phyloP scores from a whole-genome alignment of 2,888 invertebrate genomes.

The Eulithis testata region DNA sequence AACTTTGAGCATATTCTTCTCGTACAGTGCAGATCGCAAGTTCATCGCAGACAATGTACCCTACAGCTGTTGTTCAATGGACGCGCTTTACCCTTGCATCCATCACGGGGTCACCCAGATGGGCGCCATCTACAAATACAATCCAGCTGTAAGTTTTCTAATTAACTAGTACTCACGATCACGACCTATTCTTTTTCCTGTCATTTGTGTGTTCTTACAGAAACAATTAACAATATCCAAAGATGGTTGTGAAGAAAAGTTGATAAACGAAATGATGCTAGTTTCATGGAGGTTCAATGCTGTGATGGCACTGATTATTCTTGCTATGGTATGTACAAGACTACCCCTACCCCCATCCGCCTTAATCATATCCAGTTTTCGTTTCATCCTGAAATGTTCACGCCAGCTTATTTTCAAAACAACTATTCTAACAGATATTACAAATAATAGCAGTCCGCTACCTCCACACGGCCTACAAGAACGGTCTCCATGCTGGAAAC shows the following conservation, averaged over 20 bases:
- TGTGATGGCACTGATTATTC: slow-evolving; percentile 73
- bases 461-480: slow-evolving; percentile 75
- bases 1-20: neutral
- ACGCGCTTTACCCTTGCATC: slow-evolving; percentile 82
- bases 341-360: too few relatives aligned
- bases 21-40: slow-evolving; percentile 58
- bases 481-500: slow-evolving; percentile 72
- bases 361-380: too few relatives aligned
- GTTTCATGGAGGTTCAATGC: slow-evolving; percentile 77
- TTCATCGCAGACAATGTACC: slow-evolving; percentile 84
- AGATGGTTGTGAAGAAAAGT: slow-evolving; percentile 76
- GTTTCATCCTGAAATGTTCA: too few relatives aligned
- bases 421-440: slow-evolving; percentile 55
- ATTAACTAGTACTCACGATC: neutral
- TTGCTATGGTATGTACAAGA: slow-evolving; percentile 64
- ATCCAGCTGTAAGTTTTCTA: slow-evolving; percentile 63
- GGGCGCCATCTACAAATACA: slow-evolving; percentile 83
- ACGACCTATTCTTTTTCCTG: neutral
- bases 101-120: slow-evolving; percentile 83
- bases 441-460: slow-evolving; percentile 75
- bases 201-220: slow-evolving; percentile 43
- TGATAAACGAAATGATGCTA: slow-evolving; percentile 77
- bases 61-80: slow-evolving; percentile 86
- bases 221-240: slow-evolving; percentile 72
- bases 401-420: too few relatives aligned